Conservation (phyloP, 2,888 invertebrate species). For the Heteromyza rotundicornis region DNA sequence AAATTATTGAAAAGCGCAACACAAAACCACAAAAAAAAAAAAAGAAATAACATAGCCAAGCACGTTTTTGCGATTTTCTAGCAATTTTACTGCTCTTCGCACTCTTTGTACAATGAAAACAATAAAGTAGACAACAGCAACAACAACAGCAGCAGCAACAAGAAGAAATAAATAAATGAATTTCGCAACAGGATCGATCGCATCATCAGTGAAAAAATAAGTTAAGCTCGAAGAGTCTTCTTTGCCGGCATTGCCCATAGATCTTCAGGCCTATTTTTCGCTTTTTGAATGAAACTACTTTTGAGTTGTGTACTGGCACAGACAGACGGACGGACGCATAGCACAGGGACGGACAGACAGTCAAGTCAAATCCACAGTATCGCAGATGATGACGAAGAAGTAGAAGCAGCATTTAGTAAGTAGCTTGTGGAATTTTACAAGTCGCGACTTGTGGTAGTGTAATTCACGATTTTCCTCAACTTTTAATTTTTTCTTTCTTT, state of each 20-base stretch:
- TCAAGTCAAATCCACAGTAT: no score
- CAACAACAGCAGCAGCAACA: not conserved
- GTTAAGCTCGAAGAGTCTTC: not conserved
- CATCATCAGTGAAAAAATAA: no score
- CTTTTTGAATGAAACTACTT: slow-evolving; percentile 9
- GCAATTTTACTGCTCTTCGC: slow-evolving; percentile 44
- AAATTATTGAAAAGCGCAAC: slow-evolving; percentile 7
- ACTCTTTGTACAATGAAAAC: not conserved
- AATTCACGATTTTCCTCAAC: slow-evolving; percentile 27
- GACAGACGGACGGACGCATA: not conserved
- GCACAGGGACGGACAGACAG: not conserved
- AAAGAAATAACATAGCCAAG: slow-evolving; percentile 29
- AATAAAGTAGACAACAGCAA: slow-evolving; percentile 4
- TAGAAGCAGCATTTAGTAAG: not conserved
- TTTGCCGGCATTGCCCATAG: not conserved
- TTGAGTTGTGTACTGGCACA: not conserved
- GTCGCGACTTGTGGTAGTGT: not conserved
- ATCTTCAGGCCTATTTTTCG: slow-evolving; percentile 11
- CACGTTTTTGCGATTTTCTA: slow-evolving; percentile 57
- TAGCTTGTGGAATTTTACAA: slow-evolving; percentile 17
- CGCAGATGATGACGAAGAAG: no score
- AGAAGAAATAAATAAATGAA: not conserved
- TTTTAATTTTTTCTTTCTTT: not conserved
- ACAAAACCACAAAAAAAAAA: slow-evolving; percentile 2
- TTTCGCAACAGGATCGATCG: slow-evolving; percentile 3